Base-by-base conservation (phyloP, 2,888 invertebrate genomes). In the Boloria euphrosyne region DNA sequence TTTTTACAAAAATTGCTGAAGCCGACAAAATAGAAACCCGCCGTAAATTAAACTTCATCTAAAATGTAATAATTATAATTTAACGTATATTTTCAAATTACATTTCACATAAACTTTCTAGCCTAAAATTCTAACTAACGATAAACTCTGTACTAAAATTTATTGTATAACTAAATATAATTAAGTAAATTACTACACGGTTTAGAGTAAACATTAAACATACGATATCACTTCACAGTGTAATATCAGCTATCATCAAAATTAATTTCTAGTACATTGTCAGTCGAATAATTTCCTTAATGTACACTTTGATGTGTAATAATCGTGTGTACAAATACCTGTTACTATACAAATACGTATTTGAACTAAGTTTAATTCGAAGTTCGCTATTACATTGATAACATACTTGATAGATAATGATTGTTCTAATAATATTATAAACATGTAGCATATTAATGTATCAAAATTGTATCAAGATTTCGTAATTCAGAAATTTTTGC, bases 211-310 rank as follows among this genome's bases (percentile, higher is more conserved):
- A 44, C 43, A 44, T n/a, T n/a, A n/a, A n/a, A 18, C 18, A 43
- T 44, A 22, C 44, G 44, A 57, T 57, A 57, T 57, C 44, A 44
- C 17, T 10, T n/a, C 10, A 44, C 22, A 57, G 31, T 38, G 31
- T 38, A 38, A 38, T 38, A 38, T 38, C 10, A 10, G 31, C 10
- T 38, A 38, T 38, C 31, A 46, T 22, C 55, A 44, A 57, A 22
- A 44, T 46, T 22, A 57, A 57, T 13, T 57, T 57, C 43, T 44
- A 44, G 31, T 38, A 38, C 31, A 10, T 3, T 31, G 31, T 13
- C 17, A 57, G 44, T 57, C 43, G 18, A 55, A 44, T 22, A 44
- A 55, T 57, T 44, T 44, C 44, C n/a, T 38, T 38, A 54, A 54
- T 38, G 17, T 43, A 38, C n/a, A 57, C 55, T 22, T 57, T 44